Evolutionary conservation across 2,113 vertebrate species (phyloP).

Genomic region (Oriolus oriolus): DNA sequence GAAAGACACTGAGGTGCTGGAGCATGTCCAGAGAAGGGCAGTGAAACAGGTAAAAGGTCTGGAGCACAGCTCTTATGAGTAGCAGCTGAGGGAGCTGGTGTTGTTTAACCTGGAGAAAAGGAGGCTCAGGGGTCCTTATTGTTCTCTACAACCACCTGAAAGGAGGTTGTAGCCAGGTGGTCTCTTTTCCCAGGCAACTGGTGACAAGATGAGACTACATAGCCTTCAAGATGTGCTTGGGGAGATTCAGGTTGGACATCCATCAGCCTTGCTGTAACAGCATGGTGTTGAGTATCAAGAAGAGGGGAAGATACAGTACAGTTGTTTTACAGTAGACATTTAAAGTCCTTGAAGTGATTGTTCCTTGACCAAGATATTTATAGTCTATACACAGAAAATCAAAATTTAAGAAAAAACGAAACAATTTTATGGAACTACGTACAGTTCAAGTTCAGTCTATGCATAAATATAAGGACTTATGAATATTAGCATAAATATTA

Average conservation of each 20-base stretch:
- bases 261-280: background rate
- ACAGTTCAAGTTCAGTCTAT: background rate
- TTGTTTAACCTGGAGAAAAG: background rate
- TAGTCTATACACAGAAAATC: background rate
- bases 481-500: background rate
- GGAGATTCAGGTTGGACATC: background rate
- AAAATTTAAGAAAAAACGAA: background rate
- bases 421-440: background rate
- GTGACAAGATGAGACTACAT: background rate
- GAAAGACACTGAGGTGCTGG: background rate
- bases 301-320: background rate
- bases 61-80: background rate
- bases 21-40: background rate
- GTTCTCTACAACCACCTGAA: background rate
- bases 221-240: background rate
- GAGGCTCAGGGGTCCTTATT: background rate
- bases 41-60: background rate
- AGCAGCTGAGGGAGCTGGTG: background rate
- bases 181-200: background rate
- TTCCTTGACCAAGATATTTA: background rate
- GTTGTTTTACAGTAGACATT: background rate
- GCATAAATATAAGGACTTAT: background rate
- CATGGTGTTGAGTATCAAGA: accelerated
- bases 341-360: background rate
- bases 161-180: background rate